Conservation (phyloP, 2,113 vertebrate genomes). For the Anguilla rostrata region DNA sequence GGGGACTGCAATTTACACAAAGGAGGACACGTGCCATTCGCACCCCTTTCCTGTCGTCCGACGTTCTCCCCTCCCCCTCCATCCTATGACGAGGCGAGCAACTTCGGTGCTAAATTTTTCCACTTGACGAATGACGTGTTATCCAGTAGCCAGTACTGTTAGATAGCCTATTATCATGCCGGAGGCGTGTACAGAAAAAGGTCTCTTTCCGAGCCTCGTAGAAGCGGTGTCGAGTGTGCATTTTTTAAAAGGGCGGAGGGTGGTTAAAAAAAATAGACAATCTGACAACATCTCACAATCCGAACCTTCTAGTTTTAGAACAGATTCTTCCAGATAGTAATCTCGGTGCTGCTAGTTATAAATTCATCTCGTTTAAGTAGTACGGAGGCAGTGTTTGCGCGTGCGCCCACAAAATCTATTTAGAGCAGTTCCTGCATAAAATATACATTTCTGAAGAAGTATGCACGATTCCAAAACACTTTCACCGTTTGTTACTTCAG, state of each 20-base stretch:
- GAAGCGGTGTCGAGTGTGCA: background rate
- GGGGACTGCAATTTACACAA: slow-evolving; percentile 5
- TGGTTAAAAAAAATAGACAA: background rate
- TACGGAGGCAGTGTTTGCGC: too few relatives aligned
- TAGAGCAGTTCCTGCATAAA: too few relatives aligned
- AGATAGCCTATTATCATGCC: background rate
- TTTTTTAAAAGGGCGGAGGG: background rate
- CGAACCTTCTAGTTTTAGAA: background rate
- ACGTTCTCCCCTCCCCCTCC: slow-evolving; percentile 24
- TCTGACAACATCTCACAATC: background rate
- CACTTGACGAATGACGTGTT: slow-evolving; percentile 15
- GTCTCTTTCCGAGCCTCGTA: background rate
- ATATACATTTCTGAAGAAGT: too few relatives aligned
- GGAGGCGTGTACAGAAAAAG: background rate
- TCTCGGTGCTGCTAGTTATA: too few relatives aligned
- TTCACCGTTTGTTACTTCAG: too few relatives aligned
- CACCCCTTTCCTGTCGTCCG: slow-evolving; percentile 15
- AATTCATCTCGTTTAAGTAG: too few relatives aligned
- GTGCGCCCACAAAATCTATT: too few relatives aligned
- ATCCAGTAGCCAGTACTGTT: slow-evolving; percentile 5
- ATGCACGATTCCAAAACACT: too few relatives aligned
- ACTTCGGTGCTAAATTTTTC: slow-evolving; percentile 21
- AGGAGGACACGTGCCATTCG: slow-evolving; percentile 17
- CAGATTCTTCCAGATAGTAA: background rate
- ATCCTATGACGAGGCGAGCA: slow-evolving; percentile 13